Conservation (phyloP, 1,140 invertebrate species). For the Arion vulgaris region DNA sequence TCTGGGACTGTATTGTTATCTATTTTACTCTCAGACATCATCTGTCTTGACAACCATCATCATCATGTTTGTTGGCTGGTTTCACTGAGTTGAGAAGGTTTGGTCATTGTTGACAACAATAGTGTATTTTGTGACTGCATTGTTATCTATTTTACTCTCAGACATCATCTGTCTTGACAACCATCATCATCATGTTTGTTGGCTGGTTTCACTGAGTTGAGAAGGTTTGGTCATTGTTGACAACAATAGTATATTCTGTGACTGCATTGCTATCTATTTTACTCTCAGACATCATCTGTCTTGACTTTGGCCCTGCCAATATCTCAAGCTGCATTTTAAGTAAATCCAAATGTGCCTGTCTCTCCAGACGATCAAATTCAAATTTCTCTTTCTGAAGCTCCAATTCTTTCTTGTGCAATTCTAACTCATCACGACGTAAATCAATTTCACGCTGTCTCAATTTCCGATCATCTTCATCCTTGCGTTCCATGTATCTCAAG, state of each 20-base stretch:
- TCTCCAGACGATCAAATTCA: constrained; percentile 34
- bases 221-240: constrained; percentile 31
- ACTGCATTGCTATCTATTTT: constrained; percentile 28
- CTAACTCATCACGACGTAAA: constrained; percentile 17
- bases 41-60: too few relatives aligned
- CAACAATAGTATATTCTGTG: constrained; percentile 31
- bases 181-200: too few relatives aligned
- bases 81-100: constrained; percentile 17
- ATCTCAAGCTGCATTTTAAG: constrained; percentile 31
- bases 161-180: too few relatives aligned
- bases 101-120: constrained; percentile 38
- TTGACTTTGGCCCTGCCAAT: background rate
- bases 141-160: too few relatives aligned
- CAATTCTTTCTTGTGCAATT: constrained; percentile 32
- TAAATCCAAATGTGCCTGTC: constrained; percentile 35
- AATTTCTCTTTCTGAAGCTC: constrained; percentile 30
- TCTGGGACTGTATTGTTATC: too few relatives aligned
- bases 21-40: too few relatives aligned
- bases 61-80: background rate
- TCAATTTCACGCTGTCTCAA: constrained; percentile 14
- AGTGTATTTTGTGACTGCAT: constrained; percentile 20
- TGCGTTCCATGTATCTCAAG: constrained; percentile 20
- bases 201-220: background rate
- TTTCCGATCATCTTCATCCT: constrained; percentile 30
- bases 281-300: constrained; percentile 2